Base-by-base conservation (phyloP, 2,888 invertebrate species). In the Polydesmus complanatus region DNA sequence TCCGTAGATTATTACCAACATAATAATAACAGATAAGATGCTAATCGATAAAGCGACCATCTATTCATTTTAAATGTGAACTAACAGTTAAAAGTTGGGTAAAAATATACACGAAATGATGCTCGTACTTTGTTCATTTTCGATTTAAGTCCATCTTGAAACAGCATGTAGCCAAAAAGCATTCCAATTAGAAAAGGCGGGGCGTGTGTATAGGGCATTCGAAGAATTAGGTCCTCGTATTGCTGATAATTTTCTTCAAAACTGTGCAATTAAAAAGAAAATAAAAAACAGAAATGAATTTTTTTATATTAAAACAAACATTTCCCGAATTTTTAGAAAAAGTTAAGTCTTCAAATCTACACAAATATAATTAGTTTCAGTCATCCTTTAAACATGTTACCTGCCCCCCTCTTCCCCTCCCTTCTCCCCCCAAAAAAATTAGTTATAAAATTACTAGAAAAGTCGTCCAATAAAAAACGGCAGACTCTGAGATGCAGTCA, bases 361-460 rank as follows among this genome's bases (percentile, higher is more conserved):
- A n/a, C n/a, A n/a, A n/a, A 3, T 18, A 2, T 11, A 14, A 50
- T 11, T 8, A n/a, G 22, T n/a, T 22, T 51, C 3, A 49, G 49
- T 49, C 49, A 49, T 49, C n/a, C n/a, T n/a, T n/a, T n/a, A n/a
- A n/a, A n/a, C n/a, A n/a, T n/a, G n/a, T n/a, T n/a, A n/a, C n/a
- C n/a, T n/a, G n/a, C n/a, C n/a, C n/a, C n/a, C n/a, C n/a, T n/a
- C n/a, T n/a, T n/a, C n/a, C n/a, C n/a, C n/a, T n/a, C n/a, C n/a
- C n/a, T n/a, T n/a, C n/a, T n/a, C n/a, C n/a, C n/a, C n/a, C n/a
- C n/a, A n/a, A n/a, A n/a, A n/a, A n/a, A n/a, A n/a, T n/a, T n/a
- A n/a, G n/a, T n/a, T n/a, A n/a, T n/a, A n/a, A n/a, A n/a, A n/a
- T 37, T 37, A 60, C 60, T 48, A 60, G 21, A 60, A 60, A 37